Conservation (phyloP, 2,113 vertebrate species). For the Melanerpes formicivorus region DNA sequence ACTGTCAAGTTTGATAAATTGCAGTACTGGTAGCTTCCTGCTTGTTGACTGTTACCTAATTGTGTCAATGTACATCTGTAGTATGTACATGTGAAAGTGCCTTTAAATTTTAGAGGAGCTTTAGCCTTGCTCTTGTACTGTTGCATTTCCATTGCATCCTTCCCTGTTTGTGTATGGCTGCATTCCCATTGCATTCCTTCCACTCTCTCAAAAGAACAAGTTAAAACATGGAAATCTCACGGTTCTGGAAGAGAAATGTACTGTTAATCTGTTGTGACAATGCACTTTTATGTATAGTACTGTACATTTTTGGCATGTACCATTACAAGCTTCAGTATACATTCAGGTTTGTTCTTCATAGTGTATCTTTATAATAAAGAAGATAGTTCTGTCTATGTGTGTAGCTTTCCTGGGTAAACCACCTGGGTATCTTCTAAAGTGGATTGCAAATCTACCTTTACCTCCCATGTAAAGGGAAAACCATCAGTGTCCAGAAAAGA, state of each 20-base stretch:
- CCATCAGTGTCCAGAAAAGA: neutral
- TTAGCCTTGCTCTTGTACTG: conserved; percentile 83
- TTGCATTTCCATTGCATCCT: conserved; percentile 77
- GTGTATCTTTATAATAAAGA: conserved; percentile 97
- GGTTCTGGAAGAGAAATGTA: conserved; percentile 80
- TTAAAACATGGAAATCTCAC: conserved; percentile 74
- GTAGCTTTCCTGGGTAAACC: conserved; percentile 12
- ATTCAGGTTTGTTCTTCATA: conserved; percentile 83
- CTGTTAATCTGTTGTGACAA: conserved; percentile 91
- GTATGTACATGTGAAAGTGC: conserved; percentile 98
- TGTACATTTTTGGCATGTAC: conserved; percentile 96
- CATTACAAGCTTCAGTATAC: conserved; percentile 86
- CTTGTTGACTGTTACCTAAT: conserved; percentile 85
- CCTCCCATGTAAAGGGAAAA: neutral
- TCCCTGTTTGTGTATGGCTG: conserved; percentile 69
- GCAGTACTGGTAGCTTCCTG: conserved; percentile 82
- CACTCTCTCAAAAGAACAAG: conserved; percentile 58
- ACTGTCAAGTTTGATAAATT: conserved; percentile 76
- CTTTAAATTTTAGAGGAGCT: conserved; percentile 95
- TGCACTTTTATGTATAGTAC: conserved; percentile 97
- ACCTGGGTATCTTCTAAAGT: rapidly evolving
- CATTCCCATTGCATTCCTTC: conserved; percentile 73
- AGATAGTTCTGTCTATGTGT: conserved; percentile 83
- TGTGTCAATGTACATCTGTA: conserved; percentile 90
- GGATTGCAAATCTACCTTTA: neutral